These are phyloP conservation scores for Allobates femoralis DNA, from an alignment of 2,797 vertebrate genomes.

Conservation along the genomic window DNA sequence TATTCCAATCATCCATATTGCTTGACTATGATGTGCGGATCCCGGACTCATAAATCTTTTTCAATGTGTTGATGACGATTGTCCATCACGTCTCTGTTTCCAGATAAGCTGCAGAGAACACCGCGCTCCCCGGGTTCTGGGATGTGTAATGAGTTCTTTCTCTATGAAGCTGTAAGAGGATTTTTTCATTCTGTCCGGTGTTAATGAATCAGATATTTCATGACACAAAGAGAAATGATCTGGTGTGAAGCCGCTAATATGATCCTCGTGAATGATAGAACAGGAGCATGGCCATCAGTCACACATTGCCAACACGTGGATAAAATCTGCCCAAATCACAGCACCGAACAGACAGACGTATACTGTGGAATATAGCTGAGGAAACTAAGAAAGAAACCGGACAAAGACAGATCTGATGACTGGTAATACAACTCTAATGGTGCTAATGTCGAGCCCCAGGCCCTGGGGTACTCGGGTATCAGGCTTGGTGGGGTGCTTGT, in stretches of 20 bases:
- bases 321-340: too few species aligned
- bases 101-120: not conserved
- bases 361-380: too few species aligned
- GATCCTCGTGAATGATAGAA: not conserved
- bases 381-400: too few species aligned
- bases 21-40: not conserved
- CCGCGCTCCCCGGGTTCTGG: too few species aligned
- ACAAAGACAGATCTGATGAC: too few species aligned
- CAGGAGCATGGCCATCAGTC: not conserved
- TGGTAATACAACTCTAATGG: too few species aligned
- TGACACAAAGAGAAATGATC: not conserved
- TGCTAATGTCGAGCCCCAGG: too few species aligned
- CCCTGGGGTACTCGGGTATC: too few species aligned
- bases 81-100: not conserved
- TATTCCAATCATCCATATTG: not conserved
- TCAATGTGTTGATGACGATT: not conserved
- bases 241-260: not conserved
- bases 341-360: too few species aligned
- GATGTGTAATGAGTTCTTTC: not conserved
- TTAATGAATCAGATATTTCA: conserved; percentile 6
- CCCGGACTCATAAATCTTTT: not conserved
- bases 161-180: not conserved
- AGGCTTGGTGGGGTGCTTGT: too few species aligned
- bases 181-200: not conserved
- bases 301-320: not conserved